These are phyloP conservation scores for Tetraodon nigroviridis DNA, from an alignment of 2,113 vertebrate species.

Conservation along the genomic window DNA sequence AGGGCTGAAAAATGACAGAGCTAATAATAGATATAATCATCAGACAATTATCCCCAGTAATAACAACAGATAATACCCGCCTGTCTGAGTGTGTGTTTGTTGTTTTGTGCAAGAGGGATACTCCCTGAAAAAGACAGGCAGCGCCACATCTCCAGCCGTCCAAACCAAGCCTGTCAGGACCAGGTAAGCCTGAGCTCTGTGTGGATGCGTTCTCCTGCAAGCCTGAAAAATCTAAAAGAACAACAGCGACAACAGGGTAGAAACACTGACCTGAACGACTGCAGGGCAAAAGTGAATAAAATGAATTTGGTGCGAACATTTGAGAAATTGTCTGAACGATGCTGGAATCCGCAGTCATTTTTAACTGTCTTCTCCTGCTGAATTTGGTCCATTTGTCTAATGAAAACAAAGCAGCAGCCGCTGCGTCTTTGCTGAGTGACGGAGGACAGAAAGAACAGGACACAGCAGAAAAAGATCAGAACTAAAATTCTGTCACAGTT, in stretches of 20 bases:
- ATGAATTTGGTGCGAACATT: conserved; percentile 51
- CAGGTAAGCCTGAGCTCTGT: conserved; percentile 19
- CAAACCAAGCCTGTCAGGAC: conserved; percentile 22
- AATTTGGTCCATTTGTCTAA: conserved; percentile 65
- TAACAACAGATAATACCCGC: conserved; percentile 53
- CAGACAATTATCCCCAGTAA: conserved; percentile 58
- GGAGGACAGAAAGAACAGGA: conserved; percentile 38
- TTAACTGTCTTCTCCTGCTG: conserved; percentile 55
- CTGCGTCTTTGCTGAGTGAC: conserved; percentile 40
- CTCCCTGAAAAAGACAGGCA: conserved; percentile 56
- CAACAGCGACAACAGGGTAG: conserved; percentile 15
- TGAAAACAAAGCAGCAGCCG: conserved; percentile 53
- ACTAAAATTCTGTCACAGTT: background rate
- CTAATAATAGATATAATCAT: conserved; percentile 65
- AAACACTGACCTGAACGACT: conserved; percentile 1
- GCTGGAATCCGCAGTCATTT: conserved; percentile 51
- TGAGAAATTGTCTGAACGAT: conserved; percentile 51
- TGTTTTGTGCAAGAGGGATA: conserved; percentile 53
- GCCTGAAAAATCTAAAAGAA: background rate
- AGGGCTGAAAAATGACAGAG: conserved; percentile 38
- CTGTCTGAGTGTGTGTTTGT: conserved; percentile 56
- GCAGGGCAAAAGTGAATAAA: conserved; percentile 49
- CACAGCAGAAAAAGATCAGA: conserved; percentile 2
- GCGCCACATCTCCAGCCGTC: conserved; percentile 12
- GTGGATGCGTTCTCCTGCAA: conserved; percentile 13